These are phyloP conservation scores for Plectrocnemia conspersa DNA, from an alignment of 1,140 invertebrate genomes.

Conservation along the genomic window DNA sequence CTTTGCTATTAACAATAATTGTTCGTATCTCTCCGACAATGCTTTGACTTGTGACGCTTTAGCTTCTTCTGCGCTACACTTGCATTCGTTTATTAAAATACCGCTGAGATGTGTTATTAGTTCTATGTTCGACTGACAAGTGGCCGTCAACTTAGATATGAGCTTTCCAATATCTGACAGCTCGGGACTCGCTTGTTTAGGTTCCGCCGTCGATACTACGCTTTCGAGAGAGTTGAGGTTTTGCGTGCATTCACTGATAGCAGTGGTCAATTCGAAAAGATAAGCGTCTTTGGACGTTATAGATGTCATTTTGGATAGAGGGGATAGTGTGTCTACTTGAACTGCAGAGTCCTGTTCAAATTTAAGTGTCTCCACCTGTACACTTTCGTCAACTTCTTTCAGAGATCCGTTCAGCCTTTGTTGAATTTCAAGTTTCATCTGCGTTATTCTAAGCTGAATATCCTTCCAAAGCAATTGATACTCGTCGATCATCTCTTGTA, in stretches of 20 bases:
- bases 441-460: constrained; percentile 53
- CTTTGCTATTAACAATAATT: constrained; percentile 64
- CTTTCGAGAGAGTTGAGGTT: constrained; percentile 55
- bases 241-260: constrained; percentile 58
- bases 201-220: constrained; percentile 50
- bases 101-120: constrained; percentile 72
- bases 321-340: constrained; percentile 71
- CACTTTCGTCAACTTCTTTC: constrained; percentile 53
- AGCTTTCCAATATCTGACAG: constrained; percentile 51
- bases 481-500: constrained; percentile 64
- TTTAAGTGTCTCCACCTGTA: constrained; percentile 68
- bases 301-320: constrained; percentile 50
- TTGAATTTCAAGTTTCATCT: constrained; percentile 49
- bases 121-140: constrained; percentile 69
- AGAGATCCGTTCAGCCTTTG: constrained; percentile 37
- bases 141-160: constrained; percentile 62
- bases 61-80: constrained; percentile 61
- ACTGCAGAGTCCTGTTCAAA: constrained; percentile 70
- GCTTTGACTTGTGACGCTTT: constrained; percentile 61
- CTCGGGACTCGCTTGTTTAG: constrained; percentile 51
- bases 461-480: constrained; percentile 64
- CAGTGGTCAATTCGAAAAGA: constrained; percentile 63
- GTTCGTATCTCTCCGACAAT: constrained; percentile 63
- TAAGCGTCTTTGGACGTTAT: constrained; percentile 78
- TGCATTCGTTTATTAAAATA: constrained; percentile 68